Base-by-base conservation (phyloP, 2,888 invertebrate species). In the Buathra laborator region DNA sequence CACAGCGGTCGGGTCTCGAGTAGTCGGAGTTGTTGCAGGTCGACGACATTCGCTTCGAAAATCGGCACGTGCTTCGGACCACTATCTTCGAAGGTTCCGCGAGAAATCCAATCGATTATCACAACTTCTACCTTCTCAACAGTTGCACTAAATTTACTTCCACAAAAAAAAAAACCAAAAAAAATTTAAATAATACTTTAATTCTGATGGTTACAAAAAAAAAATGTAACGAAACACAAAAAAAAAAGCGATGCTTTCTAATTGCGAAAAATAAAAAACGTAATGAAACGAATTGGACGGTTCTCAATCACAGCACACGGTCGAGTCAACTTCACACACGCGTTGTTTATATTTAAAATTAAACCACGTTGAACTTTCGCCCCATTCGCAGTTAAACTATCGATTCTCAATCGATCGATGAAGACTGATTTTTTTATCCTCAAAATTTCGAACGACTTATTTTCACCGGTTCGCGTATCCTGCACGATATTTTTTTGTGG, bases 41-140 rank as follows among this genome's bases (percentile, higher is more conserved):
- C 83, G 85, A 84, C 84, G 85, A 87, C 86, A 86, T 87, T 76
- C 68, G 78, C 62, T 80, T 83, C 62, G 19, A n/a, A 66, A 81
- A 83, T 83, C 81, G 78, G 81, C 78, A 71, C 79, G 76, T 70
- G 76, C 74, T 46, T 46, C 46, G 24, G 16, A 32, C 46, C 9
- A 19, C 56, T 10, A 56, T 56, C 56, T 24, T 24, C 56, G 56
- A 24, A 56, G 24, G 19, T 24, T 19, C 56, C 56, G 56, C 56
- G 62, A 70, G 64, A 62, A 37, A 44, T 53, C 64, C 66, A 29
- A 64, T 43, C 32, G 51, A 64, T 10, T 9, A 77, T 72, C 29
- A 72, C 59, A 72, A 59, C 56, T 24, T 71, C 14, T 16, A 9
- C 7, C 43, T 43, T 66, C 5, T 64, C 43, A 66, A 7, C 66